Evolutionary conservation across 2,113 vertebrate genomes (phyloP).

Genomic region (Oryzias curvinotus): DNA sequence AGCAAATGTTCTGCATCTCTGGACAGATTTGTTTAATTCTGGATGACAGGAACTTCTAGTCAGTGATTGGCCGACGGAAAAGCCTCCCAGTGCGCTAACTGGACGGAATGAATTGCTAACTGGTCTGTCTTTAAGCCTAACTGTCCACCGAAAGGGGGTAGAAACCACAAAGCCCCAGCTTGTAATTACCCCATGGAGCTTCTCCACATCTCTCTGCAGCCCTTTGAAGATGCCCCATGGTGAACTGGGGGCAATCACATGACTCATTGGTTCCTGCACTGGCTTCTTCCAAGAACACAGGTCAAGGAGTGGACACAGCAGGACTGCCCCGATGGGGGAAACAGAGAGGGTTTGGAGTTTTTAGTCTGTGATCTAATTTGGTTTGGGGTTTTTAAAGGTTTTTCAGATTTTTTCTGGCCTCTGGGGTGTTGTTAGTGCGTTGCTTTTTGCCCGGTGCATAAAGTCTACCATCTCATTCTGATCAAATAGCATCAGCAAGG

Average conservation of each 20-base stretch:
- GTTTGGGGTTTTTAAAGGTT: too few relatives aligned
- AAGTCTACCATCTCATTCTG: too few relatives aligned
- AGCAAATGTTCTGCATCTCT: constrained; percentile 18
- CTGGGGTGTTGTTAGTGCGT: too few relatives aligned
- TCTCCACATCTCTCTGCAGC: constrained; percentile 44
- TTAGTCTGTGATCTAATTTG: too few relatives aligned
- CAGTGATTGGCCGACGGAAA: constrained; percentile 30
- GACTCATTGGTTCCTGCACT: constrained; percentile 70
- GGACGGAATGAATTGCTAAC: constrained; percentile 66
- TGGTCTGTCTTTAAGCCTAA: constrained; percentile 62
- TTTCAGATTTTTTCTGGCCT: too few relatives aligned
- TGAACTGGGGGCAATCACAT: constrained; percentile 69
- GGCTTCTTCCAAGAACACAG: constrained; percentile 62
- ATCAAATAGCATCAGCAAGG: too few relatives aligned
- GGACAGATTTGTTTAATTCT: constrained; percentile 50
- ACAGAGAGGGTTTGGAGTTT: constrained; percentile 20
- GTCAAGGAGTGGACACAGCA: constrained; percentile 41
- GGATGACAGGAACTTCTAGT: constrained; percentile 41
- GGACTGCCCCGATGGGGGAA: constrained; percentile 27
- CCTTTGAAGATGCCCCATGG: constrained; percentile 72
- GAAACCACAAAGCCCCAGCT: constrained; percentile 58
- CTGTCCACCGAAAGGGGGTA: constrained; percentile 50
- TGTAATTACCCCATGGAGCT: constrained; percentile 72
- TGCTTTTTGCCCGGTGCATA: too few relatives aligned
- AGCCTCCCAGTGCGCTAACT: constrained; percentile 59